Base-by-base conservation (phyloP, 2,888 invertebrate species). In the Bembecia ichneumoniformis region DNA sequence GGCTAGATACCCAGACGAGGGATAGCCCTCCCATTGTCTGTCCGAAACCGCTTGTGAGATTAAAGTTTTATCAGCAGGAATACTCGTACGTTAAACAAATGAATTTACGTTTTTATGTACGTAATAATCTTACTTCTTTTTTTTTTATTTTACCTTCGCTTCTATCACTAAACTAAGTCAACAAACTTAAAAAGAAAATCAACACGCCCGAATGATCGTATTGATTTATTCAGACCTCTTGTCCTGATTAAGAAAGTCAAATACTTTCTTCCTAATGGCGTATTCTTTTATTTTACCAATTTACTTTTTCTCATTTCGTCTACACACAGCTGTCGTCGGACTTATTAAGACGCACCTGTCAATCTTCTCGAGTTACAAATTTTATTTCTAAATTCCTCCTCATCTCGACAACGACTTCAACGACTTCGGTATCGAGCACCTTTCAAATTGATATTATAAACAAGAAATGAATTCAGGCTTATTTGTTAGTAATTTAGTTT, bases 281-380 rank as follows among this genome's bases (percentile, higher is more conserved):
- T 28, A 9, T 28, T 28, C 66, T 64, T 67, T 62, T 71, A 73
- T 74, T 74, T 74, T 60, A 63, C 69, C 75, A 80, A 80, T 84
- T 77, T 74, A 83, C 76, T 79, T 84, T 86, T 82, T 80, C 80
- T 82, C 81, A 82, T 87, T 87, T 80, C 71, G 64, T 58, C 59
- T 62, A 56, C 59, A 58, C 68, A 68, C 87, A 86, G 78, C 81
- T 84, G 86, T 76, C 73, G 74, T 76, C 71, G 59, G 59, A 69
- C 77, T 86, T 87, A 87, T 86, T 87, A 87, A 82, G 83, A 80
- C 83, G 82, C 87, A 87, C 87, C 87, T 87, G 87, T 87, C 87
- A 87, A 87, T 87, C 86, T 84, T 75, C 63, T 60, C 67, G 68
- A 59, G 60, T 59, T 61, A 67, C 63, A 64, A 58, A 82, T 86